Evolutionary conservation across 2,888 invertebrate species (phyloP).

Genomic region (Cerastis rubricosa): DNA sequence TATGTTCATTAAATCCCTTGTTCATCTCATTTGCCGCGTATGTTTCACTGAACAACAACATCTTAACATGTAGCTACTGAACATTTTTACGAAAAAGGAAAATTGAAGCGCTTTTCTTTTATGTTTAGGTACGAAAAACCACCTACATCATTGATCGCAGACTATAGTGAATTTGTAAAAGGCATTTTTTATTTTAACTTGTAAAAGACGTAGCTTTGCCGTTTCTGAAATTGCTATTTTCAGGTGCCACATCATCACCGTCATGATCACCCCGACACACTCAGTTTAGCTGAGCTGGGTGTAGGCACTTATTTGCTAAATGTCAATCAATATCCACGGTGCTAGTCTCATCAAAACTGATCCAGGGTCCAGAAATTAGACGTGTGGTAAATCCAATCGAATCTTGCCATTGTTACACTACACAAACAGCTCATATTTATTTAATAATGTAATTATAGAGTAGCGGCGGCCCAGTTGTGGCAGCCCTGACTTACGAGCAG

Average conservation of each 20-base stretch:
- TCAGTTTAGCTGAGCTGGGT: not conserved
- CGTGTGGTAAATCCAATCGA: not conserved
- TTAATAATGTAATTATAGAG: too few relatives aligned
- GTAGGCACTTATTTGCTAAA: not conserved
- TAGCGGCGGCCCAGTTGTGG: too few relatives aligned
- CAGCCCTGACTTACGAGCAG: too few relatives aligned
- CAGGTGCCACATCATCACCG: not conserved
- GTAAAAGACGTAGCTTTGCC: not conserved
- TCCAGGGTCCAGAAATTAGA: not conserved
- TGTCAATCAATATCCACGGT: not conserved
- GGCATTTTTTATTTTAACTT: not conserved
- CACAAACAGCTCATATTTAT: not conserved
- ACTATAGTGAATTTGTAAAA: not conserved
- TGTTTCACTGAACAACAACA: constrained; percentile 31
- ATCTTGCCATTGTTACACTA: too few relatives aligned
- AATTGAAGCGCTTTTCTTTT: not conserved
- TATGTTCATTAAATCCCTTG: constrained; percentile 22
- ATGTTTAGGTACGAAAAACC: not conserved
- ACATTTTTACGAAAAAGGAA: not conserved
- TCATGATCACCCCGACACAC: not conserved
- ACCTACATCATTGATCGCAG: not conserved
- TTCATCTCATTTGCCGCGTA: constrained; percentile 16
- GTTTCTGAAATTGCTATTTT: not conserved
- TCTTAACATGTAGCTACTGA: not conserved
- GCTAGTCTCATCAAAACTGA: not conserved